Base-by-base conservation (phyloP, 2,797 vertebrate genomes). In the Protosalanx chinensis region DNA sequence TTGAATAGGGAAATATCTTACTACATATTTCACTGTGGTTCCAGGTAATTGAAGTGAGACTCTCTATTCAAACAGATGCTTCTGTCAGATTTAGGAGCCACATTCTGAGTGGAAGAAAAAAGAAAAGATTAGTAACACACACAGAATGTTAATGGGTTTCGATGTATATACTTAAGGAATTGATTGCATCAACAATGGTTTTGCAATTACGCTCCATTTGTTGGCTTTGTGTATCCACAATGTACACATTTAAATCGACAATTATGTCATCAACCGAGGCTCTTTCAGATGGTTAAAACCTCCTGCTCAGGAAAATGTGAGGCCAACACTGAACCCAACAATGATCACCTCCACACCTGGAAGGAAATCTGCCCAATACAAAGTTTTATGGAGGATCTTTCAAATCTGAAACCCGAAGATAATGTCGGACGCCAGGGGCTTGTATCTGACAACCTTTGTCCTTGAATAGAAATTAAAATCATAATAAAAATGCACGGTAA, bases 101-200 rank as follows among this genome's bases (percentile, higher is more conserved):
- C 74, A 79, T 84, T 77, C 73, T 71, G 65, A 72, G 65, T 72
- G 78, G 64, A 73, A 76, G 13, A 37, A 76, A 76, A 81, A 73
- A 76, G 13, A 37, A 76, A 76, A 81, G 81, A 90, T 87, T 84
- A 87, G 79, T 75, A 82, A 76, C 91, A 91, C 73, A 79, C 87
- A 87, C 85, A 79, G 85, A 87, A 76, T 86, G 86, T 81, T 85
- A 90, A 91, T 86, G 81, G 81, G 89, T 90, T 89, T 85, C 87
- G 80, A 73, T 80, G 72, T 84, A 88, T 86, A 87, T 78, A 88
- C 85, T 85, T 82, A 80, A 78, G 81, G 77, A 86, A 82, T 80
- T 91, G 90, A 92, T 91, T 88, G 87, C 85, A 90, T 92, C 87
- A 91, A 90, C 90, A 92, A 81, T 77, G 76, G 83, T 80, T 77